Evolutionary conservation across 2,113 vertebrate genomes (phyloP), one percentile per base, ranked within the genome.

Genomic region (Elanoides forficatus): DNA sequence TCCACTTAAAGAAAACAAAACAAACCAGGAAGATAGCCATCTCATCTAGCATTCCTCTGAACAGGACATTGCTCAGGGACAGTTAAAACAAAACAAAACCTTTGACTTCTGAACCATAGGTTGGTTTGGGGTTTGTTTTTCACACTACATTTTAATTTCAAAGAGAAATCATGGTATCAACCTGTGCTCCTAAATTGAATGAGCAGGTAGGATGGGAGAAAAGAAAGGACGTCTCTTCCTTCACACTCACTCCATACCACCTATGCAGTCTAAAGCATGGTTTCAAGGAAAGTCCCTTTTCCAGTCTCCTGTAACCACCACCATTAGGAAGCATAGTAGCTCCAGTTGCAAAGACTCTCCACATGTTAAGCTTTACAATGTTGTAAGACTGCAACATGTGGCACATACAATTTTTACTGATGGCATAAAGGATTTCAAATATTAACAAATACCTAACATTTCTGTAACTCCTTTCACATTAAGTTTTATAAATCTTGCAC

Each of bases 381-480:
- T 56, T 38, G 1, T 12, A 73, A 58, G 15, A 75, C 14, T 36
- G 30, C 34, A 90, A 55, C 3, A 19, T 5, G 3, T 8, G 6
- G 9, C 45, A 73, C 6, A 19, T 16, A 76, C 2, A 11, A 6
- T 43, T 88, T 65, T 42, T 76, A 76, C 0, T 0, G 7, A 16
- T 9, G 36, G 8, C 25, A 59, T 34, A 14, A 75, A 68, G 16
- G 11, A 40, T 55, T 82, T 85, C 4, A 85, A 70, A 6, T 86
- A 82, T 13, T 50, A 80, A 80, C 15, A 53, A 93, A 79, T 32
- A 76, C 2, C 3, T n/a, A 58, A 20, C 15, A 48, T 14, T 83
- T 62, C 36, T 65, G 26, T 29, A 86, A 27, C 16, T 86, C 6
- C 34, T 75, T 65, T 76, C 7, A 50, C 2, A 3, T 55, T 18